Base-by-base conservation (phyloP, 1,140 invertebrate genomes). In the Drosophila trapezifrons region DNA sequence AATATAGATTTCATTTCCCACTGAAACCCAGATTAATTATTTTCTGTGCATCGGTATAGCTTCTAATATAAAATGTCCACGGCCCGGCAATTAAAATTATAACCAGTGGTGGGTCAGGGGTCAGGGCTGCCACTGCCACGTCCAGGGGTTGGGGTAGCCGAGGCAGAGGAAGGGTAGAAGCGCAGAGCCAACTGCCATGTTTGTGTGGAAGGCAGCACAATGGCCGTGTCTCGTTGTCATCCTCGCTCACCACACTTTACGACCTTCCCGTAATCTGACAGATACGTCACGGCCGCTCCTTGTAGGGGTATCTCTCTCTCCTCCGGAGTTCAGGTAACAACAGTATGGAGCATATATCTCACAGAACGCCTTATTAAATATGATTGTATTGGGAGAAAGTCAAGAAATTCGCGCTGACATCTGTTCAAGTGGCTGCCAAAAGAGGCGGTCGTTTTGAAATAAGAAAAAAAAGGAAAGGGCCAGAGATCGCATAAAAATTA, bases 221-320 rank as follows among this genome's bases (percentile, higher is more conserved):
- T 87, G 83, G 83, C 83, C 76, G 75, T 82, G 81, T 83, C 52
- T 79, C 43, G 71, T 63, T 91, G 90, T 90, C 90, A 90, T 90
- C 90, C 90, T 89, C 90, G 80, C 86, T 91, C 90, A 91, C 72
- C 78, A 76, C 86, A 91, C 60, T 91, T 91, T 91, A 91, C 76
- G 82, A 65, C 70, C 72, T 91, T 90, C 79, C 79, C 74, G 74
- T 91, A 91, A 91, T 91, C 90, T 90, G 90, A 91, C 90, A 91
- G 86, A 90, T 91, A 90, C 86, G 86, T 91, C 90, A 91, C 82
- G 77, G 76, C 69, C 59, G 66, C 71, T 65, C 65, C 70, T 56
- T 55, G 45, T 40, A 22, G 54, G 20, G 40, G 20, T 62, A 17
- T 32, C 10, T 35, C 27, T 52, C 29, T 43, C 42, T 38, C 35